Evolutionary conservation across 1,140 invertebrate genomes (phyloP).

Genomic region (Centruroides sculpturatus): DNA sequence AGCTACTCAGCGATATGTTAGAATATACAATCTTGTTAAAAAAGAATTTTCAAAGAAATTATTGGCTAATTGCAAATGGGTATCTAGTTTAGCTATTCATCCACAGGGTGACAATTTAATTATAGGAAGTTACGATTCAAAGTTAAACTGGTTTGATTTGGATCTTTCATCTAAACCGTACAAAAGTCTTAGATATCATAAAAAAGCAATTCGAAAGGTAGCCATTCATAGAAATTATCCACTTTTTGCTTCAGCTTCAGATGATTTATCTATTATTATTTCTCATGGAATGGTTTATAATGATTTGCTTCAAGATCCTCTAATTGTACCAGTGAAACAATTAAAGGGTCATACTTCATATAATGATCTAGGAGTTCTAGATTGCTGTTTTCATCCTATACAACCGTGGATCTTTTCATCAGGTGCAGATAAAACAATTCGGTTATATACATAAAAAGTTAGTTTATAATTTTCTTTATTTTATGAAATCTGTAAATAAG

Average conservation of each 20-base stretch:
- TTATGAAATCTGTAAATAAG: too few species aligned
- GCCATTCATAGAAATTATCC: conserved; percentile 89
- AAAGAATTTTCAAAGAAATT: conserved; percentile 89
- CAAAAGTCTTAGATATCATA: conserved; percentile 60
- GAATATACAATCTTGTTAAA: conserved; percentile 88
- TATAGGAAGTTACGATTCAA: conserved; percentile 84
- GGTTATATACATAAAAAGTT: conserved; percentile 61
- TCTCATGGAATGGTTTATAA: conserved; percentile 97
- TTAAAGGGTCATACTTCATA: conserved; percentile 60
- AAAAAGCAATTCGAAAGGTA: conserved; percentile 67
- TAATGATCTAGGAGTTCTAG: conserved; percentile 75
- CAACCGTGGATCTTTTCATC: conserved; percentile 94
- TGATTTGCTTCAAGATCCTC: conserved; percentile 87
- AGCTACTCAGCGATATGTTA: conserved; percentile 77
- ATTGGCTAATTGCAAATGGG: conserved; percentile 77
- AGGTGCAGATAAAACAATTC: conserved; percentile 79
- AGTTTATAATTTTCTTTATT: too few species aligned
- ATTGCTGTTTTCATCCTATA: conserved; percentile 81
- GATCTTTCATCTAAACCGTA: conserved; percentile 93
- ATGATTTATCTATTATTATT: conserved; percentile 82
- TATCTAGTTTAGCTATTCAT: conserved; percentile 87
- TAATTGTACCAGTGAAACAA: conserved; percentile 92
- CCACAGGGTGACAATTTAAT: conserved; percentile 88
- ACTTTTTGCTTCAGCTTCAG: conserved; percentile 87
- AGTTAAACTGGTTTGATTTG: conserved; percentile 88